Evolutionary conservation across 2,113 vertebrate species (phyloP).

Genomic region (Megaceryle maxima): DNA sequence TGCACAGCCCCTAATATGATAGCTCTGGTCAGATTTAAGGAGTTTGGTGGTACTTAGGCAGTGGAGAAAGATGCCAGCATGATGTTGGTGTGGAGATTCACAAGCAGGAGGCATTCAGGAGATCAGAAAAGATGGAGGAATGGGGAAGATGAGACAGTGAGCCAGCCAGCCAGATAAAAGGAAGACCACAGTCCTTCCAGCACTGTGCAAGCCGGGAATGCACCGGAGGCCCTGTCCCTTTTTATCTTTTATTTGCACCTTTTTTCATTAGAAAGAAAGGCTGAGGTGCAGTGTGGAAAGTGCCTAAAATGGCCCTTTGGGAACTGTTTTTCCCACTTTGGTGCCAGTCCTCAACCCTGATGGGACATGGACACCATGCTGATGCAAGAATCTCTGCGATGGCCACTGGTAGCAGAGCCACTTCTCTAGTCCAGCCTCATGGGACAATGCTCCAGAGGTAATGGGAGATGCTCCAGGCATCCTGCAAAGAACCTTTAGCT

Average conservation of each 20-base stretch:
- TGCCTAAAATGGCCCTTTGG: neutral
- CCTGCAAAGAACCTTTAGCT: neutral
- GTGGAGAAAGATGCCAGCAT: neutral
- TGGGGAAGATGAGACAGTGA: neutral
- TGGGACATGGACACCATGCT: accelerated
- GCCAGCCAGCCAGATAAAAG: neutral
- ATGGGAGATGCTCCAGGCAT: neutral
- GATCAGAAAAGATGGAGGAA: neutral
- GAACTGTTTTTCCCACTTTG: neutral
- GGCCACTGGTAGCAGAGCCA: neutral
- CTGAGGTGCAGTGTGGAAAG: neutral
- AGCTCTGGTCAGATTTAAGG: neutral
- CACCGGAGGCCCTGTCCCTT: neutral
- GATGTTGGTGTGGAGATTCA: accelerated
- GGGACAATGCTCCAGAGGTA: neutral
- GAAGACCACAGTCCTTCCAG: neutral
- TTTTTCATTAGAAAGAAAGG: neutral
- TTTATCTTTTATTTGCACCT: constrained; percentile 1
- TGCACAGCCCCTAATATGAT: neutral
- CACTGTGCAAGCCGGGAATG: neutral
- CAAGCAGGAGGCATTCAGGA: neutral
- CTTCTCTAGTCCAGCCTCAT: neutral
- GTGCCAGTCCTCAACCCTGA: accelerated
- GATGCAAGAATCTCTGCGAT: neutral
- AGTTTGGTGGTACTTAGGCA: neutral